A percentile compares a stretch with the other conserved stretches of the same genome.
Conservation (phyloP, 2,113 vertebrate species). For the Merops nubicus region DNA sequence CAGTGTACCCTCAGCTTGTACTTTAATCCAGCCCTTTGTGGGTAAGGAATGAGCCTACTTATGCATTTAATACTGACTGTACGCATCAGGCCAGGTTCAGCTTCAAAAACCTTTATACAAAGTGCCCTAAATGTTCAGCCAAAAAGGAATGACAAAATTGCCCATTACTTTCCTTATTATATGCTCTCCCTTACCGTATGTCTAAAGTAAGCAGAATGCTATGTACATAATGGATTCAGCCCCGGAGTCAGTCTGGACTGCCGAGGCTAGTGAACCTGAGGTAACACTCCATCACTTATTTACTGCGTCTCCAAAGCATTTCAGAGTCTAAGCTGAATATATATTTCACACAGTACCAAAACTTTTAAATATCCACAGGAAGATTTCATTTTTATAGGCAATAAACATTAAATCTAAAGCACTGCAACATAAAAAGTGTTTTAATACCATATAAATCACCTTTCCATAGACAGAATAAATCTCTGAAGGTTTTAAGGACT, state of each 20-base stretch:
- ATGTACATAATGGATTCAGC: slow-evolving; percentile 4
- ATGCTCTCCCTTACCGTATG: not conserved
- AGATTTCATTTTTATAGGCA: slow-evolving; percentile 87
- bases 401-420: slow-evolving; percentile 89
- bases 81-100: not conserved
- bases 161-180: not conserved
- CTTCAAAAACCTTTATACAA: not conserved
- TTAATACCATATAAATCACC: slow-evolving; percentile 85
- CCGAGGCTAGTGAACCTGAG: slow-evolving; percentile 1
- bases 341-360: slow-evolving; percentile 79
- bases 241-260: slow-evolving; percentile 26
- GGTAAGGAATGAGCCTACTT: not conserved
- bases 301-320: slow-evolving; percentile 72
- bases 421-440: slow-evolving; percentile 84
- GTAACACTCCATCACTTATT: slow-evolving; percentile 64
- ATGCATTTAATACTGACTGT: not conserved
- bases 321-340: slow-evolving; percentile 70
- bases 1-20: not conserved
- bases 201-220: slow-evolving; percentile 17
- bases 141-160: slow-evolving; percentile 12
- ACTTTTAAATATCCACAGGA: slow-evolving; percentile 85
- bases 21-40: not conserved
- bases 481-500: slow-evolving; percentile 82
- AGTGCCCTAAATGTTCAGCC: not conserved
- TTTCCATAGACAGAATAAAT: slow-evolving; percentile 83